These are phyloP conservation scores for Catostylus mosaicus DNA, from an alignment of 30 jellyfish, hydroid and myxozoan genomes.

Conservation along the genomic window DNA sequence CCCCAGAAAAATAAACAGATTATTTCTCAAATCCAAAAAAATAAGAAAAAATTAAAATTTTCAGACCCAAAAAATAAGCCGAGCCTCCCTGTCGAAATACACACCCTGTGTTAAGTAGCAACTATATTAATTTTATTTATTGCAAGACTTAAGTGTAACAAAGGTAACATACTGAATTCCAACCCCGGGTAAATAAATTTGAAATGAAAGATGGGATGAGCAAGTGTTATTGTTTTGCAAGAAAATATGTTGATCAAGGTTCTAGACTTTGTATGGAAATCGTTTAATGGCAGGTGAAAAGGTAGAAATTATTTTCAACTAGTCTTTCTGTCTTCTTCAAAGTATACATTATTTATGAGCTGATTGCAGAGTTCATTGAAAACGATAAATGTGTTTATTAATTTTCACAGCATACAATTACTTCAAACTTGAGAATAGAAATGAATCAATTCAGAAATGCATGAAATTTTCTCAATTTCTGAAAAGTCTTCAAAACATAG, in stretches of 20 bases:
- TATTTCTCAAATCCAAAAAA: no score
- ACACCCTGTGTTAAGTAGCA: no score
- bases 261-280: background rate
- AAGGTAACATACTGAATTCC: no score
- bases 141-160: no score
- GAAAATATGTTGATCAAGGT: background rate
- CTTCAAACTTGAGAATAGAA: background rate
- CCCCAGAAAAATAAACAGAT: no score
- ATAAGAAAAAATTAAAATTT: no score
- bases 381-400: background rate
- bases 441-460: background rate
- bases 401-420: background rate
- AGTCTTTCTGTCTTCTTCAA: background rate
- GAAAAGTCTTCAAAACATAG: background rate
- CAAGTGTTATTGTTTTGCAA: no score
- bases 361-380: background rate
- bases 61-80: no score
- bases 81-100: no score
- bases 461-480: background rate
- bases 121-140: no score
- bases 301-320: background rate
- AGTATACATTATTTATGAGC: constrained; percentile 5
- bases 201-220: no score
- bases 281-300: background rate
- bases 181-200: no score